Evolutionary conservation across 2,797 vertebrate genomes (phyloP).

Genomic region (Petrocephalus sullivani): DNA sequence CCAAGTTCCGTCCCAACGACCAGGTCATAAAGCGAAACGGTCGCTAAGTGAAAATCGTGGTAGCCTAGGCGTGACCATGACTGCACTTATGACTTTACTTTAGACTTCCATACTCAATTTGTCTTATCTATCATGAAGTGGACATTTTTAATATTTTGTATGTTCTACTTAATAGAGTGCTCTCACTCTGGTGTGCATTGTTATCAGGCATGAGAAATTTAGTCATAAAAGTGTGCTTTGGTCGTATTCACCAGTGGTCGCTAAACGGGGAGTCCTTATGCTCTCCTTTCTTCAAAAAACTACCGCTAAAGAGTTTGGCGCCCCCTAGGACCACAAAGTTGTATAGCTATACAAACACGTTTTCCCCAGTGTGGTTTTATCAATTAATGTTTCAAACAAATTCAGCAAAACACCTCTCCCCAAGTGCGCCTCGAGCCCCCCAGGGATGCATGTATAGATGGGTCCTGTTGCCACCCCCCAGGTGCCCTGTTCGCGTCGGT

Average conservation of each 20-base stretch:
- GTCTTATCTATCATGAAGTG: not conserved
- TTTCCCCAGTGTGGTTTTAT: not conserved
- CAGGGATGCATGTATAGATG: not conserved
- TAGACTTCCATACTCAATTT: not conserved
- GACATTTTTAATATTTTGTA: not conserved
- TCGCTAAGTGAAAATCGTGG: not conserved
- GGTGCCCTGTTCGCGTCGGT: constrained; percentile 85
- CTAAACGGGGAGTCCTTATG: not conserved
- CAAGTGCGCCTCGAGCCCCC: not conserved
- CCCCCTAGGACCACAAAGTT: not conserved
- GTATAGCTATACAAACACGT: not conserved
- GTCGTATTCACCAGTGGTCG: not conserved
- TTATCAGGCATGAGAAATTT: not conserved
- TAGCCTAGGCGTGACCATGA: not conserved
- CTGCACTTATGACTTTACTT: not conserved
- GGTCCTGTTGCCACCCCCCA: constrained; percentile 40
- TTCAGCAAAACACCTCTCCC: not conserved
- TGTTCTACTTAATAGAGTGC: not conserved
- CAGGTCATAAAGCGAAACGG: not conserved
- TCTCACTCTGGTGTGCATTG: not conserved
- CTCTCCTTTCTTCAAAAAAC: not conserved
- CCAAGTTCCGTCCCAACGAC: not conserved
- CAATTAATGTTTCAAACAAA: not conserved
- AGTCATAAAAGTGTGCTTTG: not conserved
- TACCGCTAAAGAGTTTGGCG: not conserved